Base-by-base conservation (phyloP, 2,888 invertebrate genomes). In the Rhogogaster chlorosoma region DNA sequence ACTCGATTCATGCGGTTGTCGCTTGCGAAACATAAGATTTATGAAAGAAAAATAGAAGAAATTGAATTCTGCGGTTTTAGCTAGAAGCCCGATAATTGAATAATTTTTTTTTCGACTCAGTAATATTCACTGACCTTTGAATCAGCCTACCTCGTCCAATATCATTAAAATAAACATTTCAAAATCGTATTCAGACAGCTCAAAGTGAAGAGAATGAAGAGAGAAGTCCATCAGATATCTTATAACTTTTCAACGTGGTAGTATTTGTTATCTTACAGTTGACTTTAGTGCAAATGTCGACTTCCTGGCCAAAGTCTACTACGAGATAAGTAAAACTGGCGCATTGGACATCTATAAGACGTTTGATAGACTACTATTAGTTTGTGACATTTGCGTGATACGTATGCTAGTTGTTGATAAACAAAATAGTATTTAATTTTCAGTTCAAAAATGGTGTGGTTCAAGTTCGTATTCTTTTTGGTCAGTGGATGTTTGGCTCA, bases 401-500 rank as follows among this genome's bases (percentile, higher is more conserved):
- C 49, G 49, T 49, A n/a, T 49, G 49, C 18, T 53, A 1, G 7
- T 53, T 26, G 22, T 26, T 61, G 0, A 22, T 12, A 12, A 26
- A 26, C 12, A 10, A 26, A 38, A 49, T 75, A 29, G 9, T 0
- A 53, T 77, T 77, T 53, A 12, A 77, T 29, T 77, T 49, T 18
- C 32, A 77, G 77, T 49, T 29, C 1, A 49, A 32, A 77, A 53
- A 88, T 90, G 90, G 86, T 91, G 84, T 86, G 89, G 86, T 70
- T 89, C 29, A 84, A 86, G 12, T 42, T 92, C 29, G 85, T 91
- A 22, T 80, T 89, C 29, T 70, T 90, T 26, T 83, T 89, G 18
- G 42, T 89, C 5, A 80, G 87, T 3, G 87, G 84, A 36, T 87
- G 87, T 18, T 84, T 87, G 10, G 94, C 95, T 0, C 97, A 97